Evolutionary conservation across 2,888 invertebrate genomes (phyloP), one percentile per base, ranked within the genome.

Genomic region (Margaritifera margaritifera): DNA sequence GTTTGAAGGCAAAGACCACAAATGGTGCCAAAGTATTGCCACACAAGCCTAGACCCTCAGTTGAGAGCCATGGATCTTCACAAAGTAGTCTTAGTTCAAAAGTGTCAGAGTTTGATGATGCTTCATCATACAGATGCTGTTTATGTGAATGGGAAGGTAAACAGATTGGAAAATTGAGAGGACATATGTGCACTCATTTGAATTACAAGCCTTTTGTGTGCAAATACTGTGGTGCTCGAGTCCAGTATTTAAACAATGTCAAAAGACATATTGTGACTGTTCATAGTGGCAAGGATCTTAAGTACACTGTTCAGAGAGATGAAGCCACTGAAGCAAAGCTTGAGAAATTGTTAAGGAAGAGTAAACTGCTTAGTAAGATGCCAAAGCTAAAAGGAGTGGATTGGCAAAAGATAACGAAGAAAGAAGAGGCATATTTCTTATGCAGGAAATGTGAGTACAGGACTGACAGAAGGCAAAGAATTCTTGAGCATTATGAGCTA

Each of bases 171-270:
- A 20, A 19, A 11, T 22, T 75, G 3, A 69, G 55, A 20, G 55
- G 27, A 24, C 80, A 80, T 62, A 61, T 77, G 42, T 68, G 60
- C 50, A 59, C 56, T 18, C 78, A 78, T 64, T 76, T 75, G 25
- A 64, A 65, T 8, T 80, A 79, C 53, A 72, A 69, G 22, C 79
- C 79, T 24, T 74, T 64, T 65, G 51, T 61, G 22, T 80, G 80
- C 69, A 65, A 65, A n/a, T 72, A 74, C 52, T 80, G 80, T 69
- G 66, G 50, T 1, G 55, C 27, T 50, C 27, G 51, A 1, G 68
- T 68, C 15, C 52, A 62, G 27, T 55, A 57, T 20, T 19, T 55
- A 8, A 64, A 60, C 20, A 60, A 68, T 60, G 53, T 74, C 2
- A 70, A 59, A 52, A 51, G 51, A 4, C 80, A 80, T 62, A 31